Conservation (phyloP, 2,113 vertebrate genomes). For the Fulica atra region DNA sequence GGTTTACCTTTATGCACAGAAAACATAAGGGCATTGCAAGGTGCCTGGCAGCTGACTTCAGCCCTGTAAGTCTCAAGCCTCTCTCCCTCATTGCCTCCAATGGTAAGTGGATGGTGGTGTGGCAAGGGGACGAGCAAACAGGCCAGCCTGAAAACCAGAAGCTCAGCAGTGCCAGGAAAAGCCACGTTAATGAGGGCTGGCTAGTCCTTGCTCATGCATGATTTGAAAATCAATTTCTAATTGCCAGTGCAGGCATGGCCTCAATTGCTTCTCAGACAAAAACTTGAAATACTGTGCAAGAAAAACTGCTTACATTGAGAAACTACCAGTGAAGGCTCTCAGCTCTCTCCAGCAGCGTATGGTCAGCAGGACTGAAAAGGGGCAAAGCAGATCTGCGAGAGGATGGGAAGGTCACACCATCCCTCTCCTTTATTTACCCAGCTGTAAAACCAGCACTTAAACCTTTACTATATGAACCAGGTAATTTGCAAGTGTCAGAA, state of each 20-base stretch:
- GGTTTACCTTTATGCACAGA: background rate
- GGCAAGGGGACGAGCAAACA: accelerated
- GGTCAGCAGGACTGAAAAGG: background rate
- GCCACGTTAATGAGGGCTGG: accelerated
- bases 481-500: background rate
- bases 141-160: background rate
- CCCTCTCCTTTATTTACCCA: background rate
- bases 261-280: background rate
- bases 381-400: background rate
- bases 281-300: background rate
- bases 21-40: background rate
- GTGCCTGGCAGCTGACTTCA: background rate
- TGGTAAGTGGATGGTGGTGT: accelerated
- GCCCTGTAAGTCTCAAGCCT: background rate
- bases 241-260: background rate
- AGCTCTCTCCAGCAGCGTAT: background rate
- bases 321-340: background rate
- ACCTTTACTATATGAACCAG: background rate
- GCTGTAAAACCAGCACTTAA: background rate
- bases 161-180: background rate
- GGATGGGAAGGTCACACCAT: background rate
- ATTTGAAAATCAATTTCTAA: background rate
- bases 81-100: background rate
- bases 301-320: background rate
- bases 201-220: background rate